Percentiles rank a stretch among this genome's conserved stretches.
phyloP scores from a whole-genome alignment of 2,113 vertebrate species.

The Anarhynchus alexandrinus region DNA sequence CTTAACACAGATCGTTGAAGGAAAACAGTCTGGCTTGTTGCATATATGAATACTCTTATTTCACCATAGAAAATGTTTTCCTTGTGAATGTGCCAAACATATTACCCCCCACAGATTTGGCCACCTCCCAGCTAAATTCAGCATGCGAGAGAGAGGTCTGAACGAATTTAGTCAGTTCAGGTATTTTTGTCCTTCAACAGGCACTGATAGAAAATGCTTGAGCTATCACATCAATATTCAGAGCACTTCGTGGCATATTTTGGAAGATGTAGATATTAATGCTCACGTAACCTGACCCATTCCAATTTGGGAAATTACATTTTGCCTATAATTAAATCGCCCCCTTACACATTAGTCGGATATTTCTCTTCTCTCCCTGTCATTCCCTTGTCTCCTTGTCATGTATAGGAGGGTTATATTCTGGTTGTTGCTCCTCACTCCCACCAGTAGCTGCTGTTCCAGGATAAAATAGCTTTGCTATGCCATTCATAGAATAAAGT shows the following conservation, averaged over 20 bases:
- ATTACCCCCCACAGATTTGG: conserved; percentile 28
- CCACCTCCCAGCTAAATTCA: conserved; percentile 33
- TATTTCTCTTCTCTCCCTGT: conserved; percentile 46
- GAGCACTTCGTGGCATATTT: conserved; percentile 8
- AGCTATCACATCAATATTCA: conserved; percentile 34
- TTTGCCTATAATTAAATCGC: conserved; percentile 39
- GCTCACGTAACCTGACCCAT: not conserved
- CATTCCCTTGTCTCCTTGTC: conserved; percentile 40
- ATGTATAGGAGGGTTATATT: conserved; percentile 6
- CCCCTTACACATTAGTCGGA: not conserved
- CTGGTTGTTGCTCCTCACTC: conserved; percentile 33
- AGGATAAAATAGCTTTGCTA: conserved; percentile 40
- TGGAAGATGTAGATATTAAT: conserved; percentile 32
- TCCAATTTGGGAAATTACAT: conserved; percentile 53
- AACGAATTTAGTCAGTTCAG: conserved; percentile 25
- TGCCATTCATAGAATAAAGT: conserved; percentile 50
- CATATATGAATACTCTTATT: conserved; percentile 40
- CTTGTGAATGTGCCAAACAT: conserved; percentile 49
- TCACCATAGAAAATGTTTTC: conserved; percentile 32
- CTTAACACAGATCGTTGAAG: conserved; percentile 13
- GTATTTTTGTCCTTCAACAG: conserved; percentile 44
- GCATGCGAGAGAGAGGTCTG: not conserved
- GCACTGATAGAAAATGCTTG: not conserved
- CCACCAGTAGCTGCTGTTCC: conserved; percentile 56
- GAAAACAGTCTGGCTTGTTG: conserved; percentile 45